Percentiles rank a stretch among this genome's conserved stretches.
Conservation (phyloP, 2,888 invertebrate genomes). For the Clepsis dumicolana region DNA sequence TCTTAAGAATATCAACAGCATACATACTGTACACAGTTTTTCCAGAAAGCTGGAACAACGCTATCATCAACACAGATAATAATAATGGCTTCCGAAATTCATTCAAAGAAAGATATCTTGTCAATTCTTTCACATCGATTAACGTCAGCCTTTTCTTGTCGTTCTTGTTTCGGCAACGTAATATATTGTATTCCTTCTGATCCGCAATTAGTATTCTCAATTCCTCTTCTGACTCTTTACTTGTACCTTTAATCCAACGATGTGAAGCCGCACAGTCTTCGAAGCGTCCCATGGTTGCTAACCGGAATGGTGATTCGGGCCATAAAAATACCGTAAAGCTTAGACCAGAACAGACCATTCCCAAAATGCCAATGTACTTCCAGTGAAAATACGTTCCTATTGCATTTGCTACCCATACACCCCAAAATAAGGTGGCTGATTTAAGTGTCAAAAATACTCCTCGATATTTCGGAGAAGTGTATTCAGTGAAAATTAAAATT, state of each 20-base stretch:
- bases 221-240: slow-evolving; percentile 44
- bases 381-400: slow-evolving; percentile 53
- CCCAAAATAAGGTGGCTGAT: slow-evolving; percentile 54
- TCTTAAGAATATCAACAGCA: slow-evolving; percentile 48
- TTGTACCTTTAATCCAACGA: slow-evolving; percentile 38
- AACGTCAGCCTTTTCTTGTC: background rate
- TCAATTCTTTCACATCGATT: background rate
- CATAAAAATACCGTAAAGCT: slow-evolving; percentile 45
- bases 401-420: slow-evolving; percentile 53
- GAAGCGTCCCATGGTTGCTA: slow-evolving; percentile 49
- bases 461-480: slow-evolving; percentile 54
- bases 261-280: slow-evolving; percentile 46
- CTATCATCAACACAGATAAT: slow-evolving; percentile 50
- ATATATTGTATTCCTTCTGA: slow-evolving; percentile 33
- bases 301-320: slow-evolving; percentile 50
- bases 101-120: background rate
- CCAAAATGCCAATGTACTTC: slow-evolving; percentile 48
- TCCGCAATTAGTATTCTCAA: slow-evolving; percentile 41
- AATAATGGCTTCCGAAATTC: slow-evolving; percentile 58
- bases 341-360: slow-evolving; percentile 44
- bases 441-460: slow-evolving; percentile 57
- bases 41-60: slow-evolving; percentile 49
- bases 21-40: slow-evolving; percentile 52
- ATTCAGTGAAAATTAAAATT: slow-evolving; percentile 54
- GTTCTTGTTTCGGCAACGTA: too few species aligned